Percentiles rank a stretch among this genome's conserved stretches.
Conservation (phyloP, 1,140 invertebrate species). For the Chionoecetes opilio region DNA sequence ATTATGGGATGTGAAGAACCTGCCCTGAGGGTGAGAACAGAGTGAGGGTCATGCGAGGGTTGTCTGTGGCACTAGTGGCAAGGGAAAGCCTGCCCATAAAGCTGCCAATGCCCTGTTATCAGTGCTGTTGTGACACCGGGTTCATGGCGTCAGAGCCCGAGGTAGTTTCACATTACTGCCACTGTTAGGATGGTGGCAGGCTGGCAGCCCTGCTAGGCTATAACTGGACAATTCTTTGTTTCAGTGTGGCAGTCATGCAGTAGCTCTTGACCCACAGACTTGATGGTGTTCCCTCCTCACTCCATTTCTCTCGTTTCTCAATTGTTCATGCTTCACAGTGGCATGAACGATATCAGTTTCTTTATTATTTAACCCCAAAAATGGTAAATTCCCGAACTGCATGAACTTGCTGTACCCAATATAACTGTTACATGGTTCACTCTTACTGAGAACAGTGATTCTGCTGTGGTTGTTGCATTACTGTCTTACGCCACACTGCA, state of each 20-base stretch:
- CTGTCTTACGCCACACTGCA: slow-evolving; percentile 68
- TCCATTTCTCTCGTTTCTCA: slow-evolving; percentile 8
- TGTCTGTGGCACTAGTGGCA: not conserved
- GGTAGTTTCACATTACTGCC: no score
- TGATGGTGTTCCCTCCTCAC: slow-evolving; percentile 10
- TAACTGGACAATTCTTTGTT: not conserved
- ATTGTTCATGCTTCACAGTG: slow-evolving; percentile 72
- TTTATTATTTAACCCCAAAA: slow-evolving; percentile 64
- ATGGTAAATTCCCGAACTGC: slow-evolving; percentile 67
- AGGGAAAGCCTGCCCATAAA: not conserved
- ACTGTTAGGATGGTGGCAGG: not conserved
- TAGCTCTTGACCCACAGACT: not conserved
- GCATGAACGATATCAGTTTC: slow-evolving; percentile 65
- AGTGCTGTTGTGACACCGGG: not conserved
- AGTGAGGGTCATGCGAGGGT: not conserved
- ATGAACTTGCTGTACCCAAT: slow-evolving; percentile 69
- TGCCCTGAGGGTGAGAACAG: not conserved
- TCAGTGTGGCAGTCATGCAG: slow-evolving; percentile 14
- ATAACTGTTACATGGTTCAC: slow-evolving; percentile 62
- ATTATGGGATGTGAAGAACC: not conserved
- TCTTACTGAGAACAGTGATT: slow-evolving; percentile 42
- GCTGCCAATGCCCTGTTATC: not conserved
- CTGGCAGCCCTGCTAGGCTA: not conserved
- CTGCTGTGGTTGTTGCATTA: slow-evolving; percentile 73
- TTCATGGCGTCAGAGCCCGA: not conserved